Evolutionary conservation across 2,113 vertebrate species (phyloP), one percentile per base, ranked within the genome.

Genomic region (Brachyhypopomus gauderio): DNA sequence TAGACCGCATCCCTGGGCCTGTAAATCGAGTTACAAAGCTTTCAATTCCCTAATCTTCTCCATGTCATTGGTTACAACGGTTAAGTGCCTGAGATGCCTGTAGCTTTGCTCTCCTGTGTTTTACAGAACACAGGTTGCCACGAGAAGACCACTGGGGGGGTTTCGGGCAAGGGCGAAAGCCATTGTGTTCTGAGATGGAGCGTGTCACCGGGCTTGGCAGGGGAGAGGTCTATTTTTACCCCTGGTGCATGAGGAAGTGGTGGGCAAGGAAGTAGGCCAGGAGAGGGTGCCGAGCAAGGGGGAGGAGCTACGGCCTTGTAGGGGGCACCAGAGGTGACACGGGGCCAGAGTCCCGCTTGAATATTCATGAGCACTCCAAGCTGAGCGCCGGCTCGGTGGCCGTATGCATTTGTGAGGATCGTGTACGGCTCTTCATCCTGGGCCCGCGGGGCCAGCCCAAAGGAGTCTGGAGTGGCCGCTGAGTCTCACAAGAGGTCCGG

Each of bases 11-110:
- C 86, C 86, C 88, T 85, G 84, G 87, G 88, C 85, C 89, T 86
- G 80, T 90, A 91, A 76, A 93, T 92, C 81, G 83, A 89, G 90
- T 92, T 92, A 92, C 88, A 91, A 89, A 86, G 82, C 85, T 90
- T 90, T 90, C 88, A 89, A 88, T 91, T 91, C 85, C 86, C 86
- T 88, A 90, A 92, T 92, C 90, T 86, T 86, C 85, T 86, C 82
- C 87, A 90, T 92, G 88, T 91, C 90, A 88, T 88, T 86, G 80
- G 71, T 82, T 89, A 91, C 90, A 89, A 89, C 86, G 87, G 89
- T 89, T 92, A 90, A 89, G 91, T 79, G 87, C 83, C 88, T 30
- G 34, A 89, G 86, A 87, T 88, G 64, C 84, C 83, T 88, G 85
- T 87, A 69, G 72, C 79, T 89, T 88, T 87, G 88, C 82, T 86